phyloP scores from a whole-genome alignment of 2,797 vertebrate genomes.

The Coendou prehensilis region DNA sequence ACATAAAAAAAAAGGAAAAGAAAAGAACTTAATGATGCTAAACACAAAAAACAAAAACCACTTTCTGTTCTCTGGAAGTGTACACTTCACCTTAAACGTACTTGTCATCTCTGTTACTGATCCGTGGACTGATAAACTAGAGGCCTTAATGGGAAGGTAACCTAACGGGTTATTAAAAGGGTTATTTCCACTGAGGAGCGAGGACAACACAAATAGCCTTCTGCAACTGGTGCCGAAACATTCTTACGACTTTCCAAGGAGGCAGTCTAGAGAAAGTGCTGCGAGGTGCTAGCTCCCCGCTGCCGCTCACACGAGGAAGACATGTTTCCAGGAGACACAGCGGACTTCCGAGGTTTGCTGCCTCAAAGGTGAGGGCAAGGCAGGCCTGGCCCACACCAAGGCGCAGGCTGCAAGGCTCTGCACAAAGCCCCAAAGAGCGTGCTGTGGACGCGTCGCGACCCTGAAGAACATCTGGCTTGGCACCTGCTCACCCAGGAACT shows the following conservation, averaged over 20 bases:
- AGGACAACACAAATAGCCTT: background rate
- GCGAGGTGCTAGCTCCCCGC: background rate
- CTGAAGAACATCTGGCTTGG: background rate
- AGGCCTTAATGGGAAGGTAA: background rate
- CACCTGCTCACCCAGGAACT: background rate
- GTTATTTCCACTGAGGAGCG: slow-evolving; percentile 35
- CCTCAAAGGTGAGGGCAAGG: background rate
- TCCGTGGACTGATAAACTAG: background rate
- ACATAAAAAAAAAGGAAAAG: too few species aligned
- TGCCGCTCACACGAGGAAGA: background rate
- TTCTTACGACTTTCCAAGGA: background rate
- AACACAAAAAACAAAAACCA: background rate
- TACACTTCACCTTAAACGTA: too few species aligned
- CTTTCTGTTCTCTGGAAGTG: background rate
- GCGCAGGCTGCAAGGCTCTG: background rate
- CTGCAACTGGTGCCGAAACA: background rate
- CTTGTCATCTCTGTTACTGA: background rate
- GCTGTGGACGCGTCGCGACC: background rate
- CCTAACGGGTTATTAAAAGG: slow-evolving; percentile 3
- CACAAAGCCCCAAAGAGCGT: background rate
- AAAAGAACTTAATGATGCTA: background rate
- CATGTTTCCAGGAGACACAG: background rate
- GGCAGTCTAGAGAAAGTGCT: background rate
- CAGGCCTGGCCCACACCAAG: background rate
- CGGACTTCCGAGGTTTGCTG: background rate